A percentile compares a stretch with the other conserved stretches of the same genome.
Evolutionary conservation across 2,888 invertebrate species (phyloP).

Genomic region (Coelogynopora nodosa): DNA sequence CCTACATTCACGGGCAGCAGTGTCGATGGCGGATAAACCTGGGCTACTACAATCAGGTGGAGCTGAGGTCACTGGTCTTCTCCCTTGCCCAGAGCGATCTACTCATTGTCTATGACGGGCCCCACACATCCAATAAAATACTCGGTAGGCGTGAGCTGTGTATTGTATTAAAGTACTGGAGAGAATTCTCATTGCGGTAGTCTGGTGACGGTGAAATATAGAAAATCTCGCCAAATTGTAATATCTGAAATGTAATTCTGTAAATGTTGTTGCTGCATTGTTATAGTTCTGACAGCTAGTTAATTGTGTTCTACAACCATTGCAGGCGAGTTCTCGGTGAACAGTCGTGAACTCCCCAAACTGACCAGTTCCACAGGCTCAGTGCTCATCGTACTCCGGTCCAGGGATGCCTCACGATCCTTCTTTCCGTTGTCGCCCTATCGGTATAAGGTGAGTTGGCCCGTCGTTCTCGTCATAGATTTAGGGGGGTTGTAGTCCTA

Average conservation of each 20-base stretch:
- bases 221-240: too few relatives aligned
- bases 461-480: not conserved
- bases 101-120: constrained; percentile 23
- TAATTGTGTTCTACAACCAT: too few relatives aligned
- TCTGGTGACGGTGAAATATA: too few relatives aligned
- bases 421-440: not conserved
- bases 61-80: not conserved
- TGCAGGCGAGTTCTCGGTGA: not conserved
- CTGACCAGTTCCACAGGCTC: not conserved
- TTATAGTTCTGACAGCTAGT: not conserved
- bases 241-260: not conserved
- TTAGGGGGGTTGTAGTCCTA: not conserved
- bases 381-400: not conserved
- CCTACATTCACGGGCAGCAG: not conserved
- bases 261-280: not conserved
- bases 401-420: not conserved
- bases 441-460: not conserved
- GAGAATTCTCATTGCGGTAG: not conserved
- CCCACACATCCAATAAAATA: not conserved
- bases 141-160: not conserved
- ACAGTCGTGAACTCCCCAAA: not conserved
- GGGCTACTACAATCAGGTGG: constrained; percentile 38
- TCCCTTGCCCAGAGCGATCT: not conserved
- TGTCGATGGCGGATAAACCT: constrained; percentile 21
- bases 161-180: not conserved